Percentiles rank a stretch among this genome's conserved stretches.
Conservation (phyloP, 2,888 invertebrate genomes). For the Lasiommata megera region DNA sequence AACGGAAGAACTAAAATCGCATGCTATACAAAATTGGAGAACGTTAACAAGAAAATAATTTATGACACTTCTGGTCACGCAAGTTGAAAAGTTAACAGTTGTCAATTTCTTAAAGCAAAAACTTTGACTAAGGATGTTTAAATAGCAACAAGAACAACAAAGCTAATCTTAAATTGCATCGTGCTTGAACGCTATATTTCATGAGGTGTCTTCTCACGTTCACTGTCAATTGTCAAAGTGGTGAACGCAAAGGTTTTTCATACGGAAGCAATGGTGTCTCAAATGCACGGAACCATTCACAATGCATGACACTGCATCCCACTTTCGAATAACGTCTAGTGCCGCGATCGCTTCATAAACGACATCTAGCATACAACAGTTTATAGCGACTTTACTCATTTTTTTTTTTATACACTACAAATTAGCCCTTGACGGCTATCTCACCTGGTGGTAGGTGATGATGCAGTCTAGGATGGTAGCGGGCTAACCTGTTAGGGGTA, state of each 20-base stretch:
- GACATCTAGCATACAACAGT: background rate
- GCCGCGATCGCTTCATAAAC: background rate
- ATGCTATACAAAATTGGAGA: no score
- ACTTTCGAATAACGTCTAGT: constrained; percentile 2
- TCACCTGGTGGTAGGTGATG: no score
- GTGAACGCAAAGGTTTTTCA: background rate
- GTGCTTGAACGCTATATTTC: background rate
- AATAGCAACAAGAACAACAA: background rate
- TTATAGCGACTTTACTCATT: no score
- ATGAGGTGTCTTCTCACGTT: constrained; percentile 5
- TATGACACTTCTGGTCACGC: background rate
- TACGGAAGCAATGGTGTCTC: background rate
- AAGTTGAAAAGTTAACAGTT: background rate
- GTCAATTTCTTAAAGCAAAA: background rate
- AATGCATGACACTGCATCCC: background rate
- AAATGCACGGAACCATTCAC: background rate
- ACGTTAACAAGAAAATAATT: no score
- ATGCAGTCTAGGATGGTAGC: no score
- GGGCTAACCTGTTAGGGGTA: no score
- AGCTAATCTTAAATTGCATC: background rate
- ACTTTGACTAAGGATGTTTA: background rate
- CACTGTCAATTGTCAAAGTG: constrained; percentile 3
- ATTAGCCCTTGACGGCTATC: no score
- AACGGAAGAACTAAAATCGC: no score
- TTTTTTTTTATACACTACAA: no score